These are phyloP conservation scores for Panonychus citri DNA, from an alignment of 1,140 invertebrate genomes.

Conservation along the genomic window DNA sequence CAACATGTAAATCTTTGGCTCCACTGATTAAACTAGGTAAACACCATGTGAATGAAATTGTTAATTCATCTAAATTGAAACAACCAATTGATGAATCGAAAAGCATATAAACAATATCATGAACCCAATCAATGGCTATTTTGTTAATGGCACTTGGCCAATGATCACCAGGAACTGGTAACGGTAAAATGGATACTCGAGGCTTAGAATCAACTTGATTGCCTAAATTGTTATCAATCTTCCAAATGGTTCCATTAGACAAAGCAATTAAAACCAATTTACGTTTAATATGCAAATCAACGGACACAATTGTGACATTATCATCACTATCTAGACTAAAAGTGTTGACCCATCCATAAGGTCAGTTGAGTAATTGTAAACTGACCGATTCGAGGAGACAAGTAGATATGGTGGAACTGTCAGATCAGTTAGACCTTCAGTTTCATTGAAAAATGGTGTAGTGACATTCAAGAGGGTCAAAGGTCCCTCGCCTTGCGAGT, in stretches of 20 bases:
- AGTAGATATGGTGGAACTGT: no score
- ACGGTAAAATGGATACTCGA: background rate
- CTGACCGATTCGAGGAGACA: no score
- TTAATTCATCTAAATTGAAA: background rate
- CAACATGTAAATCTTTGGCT: conserved; percentile 49
- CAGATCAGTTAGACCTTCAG: no score
- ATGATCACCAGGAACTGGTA: background rate
- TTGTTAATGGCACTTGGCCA: background rate
- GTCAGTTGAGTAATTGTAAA: no score
- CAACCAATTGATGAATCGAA: background rate
- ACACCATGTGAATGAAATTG: background rate
- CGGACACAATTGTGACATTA: background rate
- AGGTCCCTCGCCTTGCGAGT: conserved; percentile 52
- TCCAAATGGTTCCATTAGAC: background rate
- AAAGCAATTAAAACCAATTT: background rate
- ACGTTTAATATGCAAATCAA: background rate
- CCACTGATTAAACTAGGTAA: conserved; percentile 8
- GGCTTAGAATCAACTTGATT: background rate
- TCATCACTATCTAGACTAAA: background rate
- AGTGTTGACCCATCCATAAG: no score
- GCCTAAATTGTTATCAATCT: background rate
- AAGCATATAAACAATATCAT: background rate
- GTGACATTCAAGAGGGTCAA: conserved; percentile 20
- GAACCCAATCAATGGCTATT: background rate
- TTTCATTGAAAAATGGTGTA: no score